Percentiles rank a stretch among this genome's conserved stretches.
These are phyloP conservation scores for Tenebrosternarchus preto DNA, from an alignment of 2,113 vertebrate genomes.

Conservation along the genomic window DNA sequence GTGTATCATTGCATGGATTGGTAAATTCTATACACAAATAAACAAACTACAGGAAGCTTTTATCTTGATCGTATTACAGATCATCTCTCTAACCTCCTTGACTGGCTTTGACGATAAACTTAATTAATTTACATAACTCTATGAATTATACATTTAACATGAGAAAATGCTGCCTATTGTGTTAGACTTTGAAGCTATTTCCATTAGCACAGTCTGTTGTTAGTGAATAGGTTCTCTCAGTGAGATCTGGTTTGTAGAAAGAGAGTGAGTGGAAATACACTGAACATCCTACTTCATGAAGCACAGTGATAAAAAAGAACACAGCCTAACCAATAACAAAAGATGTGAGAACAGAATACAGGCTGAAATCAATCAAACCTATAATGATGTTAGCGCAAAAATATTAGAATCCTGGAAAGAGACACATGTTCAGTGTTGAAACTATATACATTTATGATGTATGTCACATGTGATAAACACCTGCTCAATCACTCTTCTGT, in stretches of 20 bases:
- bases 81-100: no score
- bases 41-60: background rate
- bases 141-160: no score
- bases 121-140: no score
- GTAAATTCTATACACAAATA: background rate
- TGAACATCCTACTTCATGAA: conserved; percentile 58
- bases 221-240: no score
- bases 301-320: conserved; percentile 31
- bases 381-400: background rate
- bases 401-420: background rate
- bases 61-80: background rate
- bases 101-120: no score
- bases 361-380: conserved; percentile 42
- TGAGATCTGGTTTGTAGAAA: conserved; percentile 64
- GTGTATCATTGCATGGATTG: background rate
- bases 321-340: conserved; percentile 38
- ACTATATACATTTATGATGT: background rate
- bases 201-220: conserved; percentile 45
- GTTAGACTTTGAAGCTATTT: conserved; percentile 32
- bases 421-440: background rate
- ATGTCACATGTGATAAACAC: no score
- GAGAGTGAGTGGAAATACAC: conserved; percentile 48
- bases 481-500: no score
- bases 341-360: conserved; percentile 21
- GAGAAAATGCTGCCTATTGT: conserved; percentile 3